These are phyloP conservation scores for Anthoptus insignis DNA, from an alignment of 2,888 invertebrate genomes.

Conservation along the genomic window DNA sequence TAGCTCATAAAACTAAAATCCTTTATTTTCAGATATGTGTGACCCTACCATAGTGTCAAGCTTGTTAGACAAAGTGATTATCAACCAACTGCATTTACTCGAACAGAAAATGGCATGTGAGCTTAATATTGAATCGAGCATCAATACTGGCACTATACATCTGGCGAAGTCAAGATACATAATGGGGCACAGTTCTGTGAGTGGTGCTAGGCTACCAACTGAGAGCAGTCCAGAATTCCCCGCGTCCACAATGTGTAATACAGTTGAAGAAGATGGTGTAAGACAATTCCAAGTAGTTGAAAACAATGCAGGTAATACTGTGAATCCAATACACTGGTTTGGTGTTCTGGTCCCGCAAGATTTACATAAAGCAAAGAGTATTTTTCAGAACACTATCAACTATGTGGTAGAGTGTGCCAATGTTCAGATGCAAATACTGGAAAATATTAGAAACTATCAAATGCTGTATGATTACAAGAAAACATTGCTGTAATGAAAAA, in stretches of 20 bases:
- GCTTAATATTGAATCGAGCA: slow-evolving; percentile 89
- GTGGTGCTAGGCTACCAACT: slow-evolving; percentile 90
- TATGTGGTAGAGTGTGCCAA: slow-evolving; percentile 90
- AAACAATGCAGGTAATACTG: slow-evolving; percentile 62
- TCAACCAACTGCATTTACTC: slow-evolving; percentile 90
- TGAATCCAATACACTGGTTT: slow-evolving; percentile 95
- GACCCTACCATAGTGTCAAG: slow-evolving; percentile 78
- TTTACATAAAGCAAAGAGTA: slow-evolving; percentile 91
- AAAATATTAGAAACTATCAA: slow-evolving; percentile 65
- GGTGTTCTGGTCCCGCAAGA: slow-evolving; percentile 94
- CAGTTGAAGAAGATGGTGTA: slow-evolving; percentile 72
- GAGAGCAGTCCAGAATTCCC: slow-evolving; percentile 85
- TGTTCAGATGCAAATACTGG: slow-evolving; percentile 88
- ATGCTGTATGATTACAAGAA: slow-evolving; percentile 63
- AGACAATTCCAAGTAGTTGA: slow-evolving; percentile 73
- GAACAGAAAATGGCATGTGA: slow-evolving; percentile 91
- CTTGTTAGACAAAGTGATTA: slow-evolving; percentile 89
- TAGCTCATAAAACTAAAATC: too few relatives aligned
- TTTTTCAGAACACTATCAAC: slow-evolving; percentile 91
- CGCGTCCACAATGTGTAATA: slow-evolving; percentile 70
- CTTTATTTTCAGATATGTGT: slow-evolving; percentile 39
- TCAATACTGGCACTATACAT: slow-evolving; percentile 88
- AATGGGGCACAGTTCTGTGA: slow-evolving; percentile 91
- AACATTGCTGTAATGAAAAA: too few relatives aligned
- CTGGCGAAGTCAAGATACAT: slow-evolving; percentile 93